Evolutionary conservation across 1,140 invertebrate genomes (phyloP), one percentile per base, ranked within the genome.

Genomic region (Psilanteris sp.): DNA sequence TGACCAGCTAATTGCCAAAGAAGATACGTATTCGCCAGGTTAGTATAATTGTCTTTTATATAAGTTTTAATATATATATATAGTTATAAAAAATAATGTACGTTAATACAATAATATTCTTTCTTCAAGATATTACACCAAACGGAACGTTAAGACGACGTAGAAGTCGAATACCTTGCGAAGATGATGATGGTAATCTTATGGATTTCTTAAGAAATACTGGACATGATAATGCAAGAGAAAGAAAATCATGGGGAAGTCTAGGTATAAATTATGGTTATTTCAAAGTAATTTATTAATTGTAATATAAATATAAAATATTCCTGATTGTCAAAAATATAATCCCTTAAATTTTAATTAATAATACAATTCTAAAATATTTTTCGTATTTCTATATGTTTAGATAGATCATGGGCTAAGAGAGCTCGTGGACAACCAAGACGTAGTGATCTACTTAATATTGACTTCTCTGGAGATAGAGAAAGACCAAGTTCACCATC

Each of bases 321-420:
- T n/a, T n/a, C n/a, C n/a, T n/a, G n/a, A n/a, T n/a, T n/a, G n/a
- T n/a, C n/a, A n/a, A n/a, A n/a, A n/a, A n/a, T n/a, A n/a, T n/a
- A n/a, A n/a, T n/a, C n/a, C n/a, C n/a, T n/a, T n/a, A n/a, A n/a
- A n/a, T n/a, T n/a, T n/a, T n/a, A n/a, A n/a, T n/a, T n/a, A n/a
- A n/a, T n/a, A n/a, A n/a, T n/a, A n/a, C n/a, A n/a, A n/a, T n/a
- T n/a, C n/a, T n/a, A n/a, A n/a, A n/a, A n/a, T n/a, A n/a, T n/a
- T n/a, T n/a, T n/a, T n/a, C n/a, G n/a, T n/a, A n/a, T n/a, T n/a
- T n/a, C n/a, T n/a, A n/a, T n/a, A n/a, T n/a, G 18, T 72, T 3
- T 68, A 94, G 96, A 97, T 89, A 93, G 96, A 11, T 96, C 96
- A 0, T 96, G 95, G 93, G 93, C 95, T 0, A 90, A 95, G 9